Evolutionary conservation across 2,113 vertebrate genomes (phyloP), one percentile per base, ranked within the genome.

Genomic region (Chaetops frenatus): DNA sequence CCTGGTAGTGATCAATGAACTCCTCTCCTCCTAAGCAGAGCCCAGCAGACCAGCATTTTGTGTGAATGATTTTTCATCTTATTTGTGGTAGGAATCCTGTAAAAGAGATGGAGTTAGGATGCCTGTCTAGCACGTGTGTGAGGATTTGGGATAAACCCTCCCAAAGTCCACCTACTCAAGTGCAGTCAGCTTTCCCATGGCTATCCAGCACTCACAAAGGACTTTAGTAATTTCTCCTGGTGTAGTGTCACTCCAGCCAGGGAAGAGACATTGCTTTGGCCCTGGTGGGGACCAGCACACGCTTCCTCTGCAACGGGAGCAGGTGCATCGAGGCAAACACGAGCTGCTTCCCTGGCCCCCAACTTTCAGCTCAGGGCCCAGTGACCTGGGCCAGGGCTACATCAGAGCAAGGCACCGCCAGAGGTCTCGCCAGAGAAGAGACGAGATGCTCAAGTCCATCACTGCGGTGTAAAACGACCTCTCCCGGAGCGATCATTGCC

Each of bases 71-170:
- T 89, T 71, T 70, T 40, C 60, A 61, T 25, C 2, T 9, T 31
- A 5, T 48, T 44, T 71, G 29, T 42, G 10, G 23, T 10, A 58
- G 35, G 40, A 67, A 61, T 36, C 15, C 27, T 1, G 1, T 18
- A 28, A 45, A 48, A 35, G 42, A 42, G 54, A n/a, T 18, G 44
- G 27, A 56, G 16, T 25, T 21, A 7, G 22, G 18, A 20, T 36
- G 19, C 50, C 62, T 44, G 51, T n/a, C 57, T 50, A 33, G n/a
- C 42, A 12, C 0, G 0, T 1, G 0, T 5, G 33, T 24, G 42
- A 69, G 50, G 24, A 22, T 36, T 40, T 66, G 51, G 79, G 38
- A 53, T 35, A 40, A 73, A 8, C 7, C 14, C 48, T 45, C 33
- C 22, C 62, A 17, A 38, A 61, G 27, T 0, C 1, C 29, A 56